These are phyloP conservation scores for Pedetes capensis DNA, from an alignment of 2,113 vertebrate genomes.

Conservation along the genomic window DNA sequence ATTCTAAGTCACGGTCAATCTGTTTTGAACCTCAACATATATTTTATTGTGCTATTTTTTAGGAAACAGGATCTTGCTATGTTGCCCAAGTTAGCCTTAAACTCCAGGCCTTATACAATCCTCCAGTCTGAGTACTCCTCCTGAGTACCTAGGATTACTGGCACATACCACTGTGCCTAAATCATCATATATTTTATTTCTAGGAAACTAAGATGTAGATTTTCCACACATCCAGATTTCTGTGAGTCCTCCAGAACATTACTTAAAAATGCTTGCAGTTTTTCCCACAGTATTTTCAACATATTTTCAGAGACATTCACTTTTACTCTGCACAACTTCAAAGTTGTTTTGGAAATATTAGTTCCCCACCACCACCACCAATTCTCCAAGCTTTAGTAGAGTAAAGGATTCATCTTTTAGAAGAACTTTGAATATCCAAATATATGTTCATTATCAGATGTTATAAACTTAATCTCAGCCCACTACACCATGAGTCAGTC, in stretches of 20 bases:
- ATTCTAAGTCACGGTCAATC: background rate
- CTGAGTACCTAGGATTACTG: background rate
- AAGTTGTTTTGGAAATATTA: constrained; percentile 48
- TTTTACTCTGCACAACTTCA: constrained; percentile 31
- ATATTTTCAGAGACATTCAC: constrained; percentile 2
- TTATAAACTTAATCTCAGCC: background rate
- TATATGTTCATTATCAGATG: background rate
- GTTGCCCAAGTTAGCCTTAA: background rate
- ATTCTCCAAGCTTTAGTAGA: constrained; percentile 15
- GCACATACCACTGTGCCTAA: background rate
- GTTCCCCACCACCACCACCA: no score
- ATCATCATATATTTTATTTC: background rate
- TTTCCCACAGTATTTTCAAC: background rate
- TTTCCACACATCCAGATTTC: background rate
- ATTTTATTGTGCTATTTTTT: background rate
- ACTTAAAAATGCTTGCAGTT: background rate
- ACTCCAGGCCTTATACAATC: background rate
- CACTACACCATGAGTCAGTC: background rate
- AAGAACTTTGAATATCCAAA: background rate
- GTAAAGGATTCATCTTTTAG: background rate
- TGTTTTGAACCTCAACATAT: background rate
- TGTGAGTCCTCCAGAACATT: background rate
- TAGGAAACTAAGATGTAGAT: background rate
- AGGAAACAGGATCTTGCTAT: background rate
- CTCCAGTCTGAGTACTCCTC: background rate